Evolutionary conservation across 2,888 invertebrate species (phyloP), one percentile per base, ranked within the genome.

Genomic region (Cryptocheilus praepositus): DNA sequence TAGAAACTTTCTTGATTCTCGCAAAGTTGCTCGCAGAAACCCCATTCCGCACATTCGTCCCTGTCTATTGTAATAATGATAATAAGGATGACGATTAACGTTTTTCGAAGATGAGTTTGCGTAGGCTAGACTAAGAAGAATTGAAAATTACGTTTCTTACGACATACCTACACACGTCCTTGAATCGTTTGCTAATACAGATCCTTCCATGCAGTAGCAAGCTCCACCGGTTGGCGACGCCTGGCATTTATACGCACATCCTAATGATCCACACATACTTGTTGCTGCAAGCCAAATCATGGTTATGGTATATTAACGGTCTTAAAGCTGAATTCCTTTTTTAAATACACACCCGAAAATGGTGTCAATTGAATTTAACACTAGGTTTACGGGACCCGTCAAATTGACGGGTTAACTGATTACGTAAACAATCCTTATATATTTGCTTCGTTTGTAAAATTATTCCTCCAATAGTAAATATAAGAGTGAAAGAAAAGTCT

Each of bases 21-120:
- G 88, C 99, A 99, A 36, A 95, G 91, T 89, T 99, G 99, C 86
- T 98, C 98, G 89, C 99, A 99, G 89, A 92, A 95, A 49, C 96
- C 96, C 96, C 96, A 97, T 89, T 96, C 96, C 54, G 91, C 89
- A 89, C 97, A 97, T 89, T 99, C 98, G 90, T 99, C 94, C 78
- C 95, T 92, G 90, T 99, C 99, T 92, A 85, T 11, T 82, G 74
- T 28, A 1, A 7, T 1, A 18, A 49, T 28, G 44, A 60, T 44
- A 44, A 28, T 5, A 25, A 59, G n/a, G 3, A 18, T 44, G 11
- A 2, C 5, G n/a, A 57, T 13, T 57, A 43, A 21, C 43, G 1
- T 43, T 57, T 21, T 19, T 45, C n/a, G 7, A 55, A 55, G 28
- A 8, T 2, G 11, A 4, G 8, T 5, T 5, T 3, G 21, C 44